phyloP scores from a whole-genome alignment of 2,113 vertebrate species.

The Ageneiosus marmoratus region DNA sequence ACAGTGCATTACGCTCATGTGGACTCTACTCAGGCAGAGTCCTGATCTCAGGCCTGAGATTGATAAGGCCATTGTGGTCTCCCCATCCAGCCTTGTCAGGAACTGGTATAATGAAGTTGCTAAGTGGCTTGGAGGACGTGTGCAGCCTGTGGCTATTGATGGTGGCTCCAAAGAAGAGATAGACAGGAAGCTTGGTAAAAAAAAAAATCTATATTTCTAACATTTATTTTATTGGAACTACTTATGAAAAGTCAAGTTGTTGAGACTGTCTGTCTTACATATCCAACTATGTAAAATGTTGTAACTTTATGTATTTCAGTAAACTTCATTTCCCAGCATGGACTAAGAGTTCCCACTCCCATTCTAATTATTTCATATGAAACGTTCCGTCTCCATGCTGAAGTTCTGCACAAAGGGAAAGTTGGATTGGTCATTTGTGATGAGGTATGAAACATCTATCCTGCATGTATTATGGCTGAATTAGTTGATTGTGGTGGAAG shows the following conservation, averaged over 20 bases:
- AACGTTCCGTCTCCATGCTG: constrained; percentile 89
- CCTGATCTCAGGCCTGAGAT: constrained; percentile 90
- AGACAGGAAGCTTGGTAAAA: constrained; percentile 82
- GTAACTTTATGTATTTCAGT: constrained; percentile 68
- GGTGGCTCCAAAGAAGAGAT: constrained; percentile 93
- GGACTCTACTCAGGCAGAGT: constrained; percentile 93
- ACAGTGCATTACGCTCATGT: constrained; percentile 92
- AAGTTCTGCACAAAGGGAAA: constrained; percentile 84
- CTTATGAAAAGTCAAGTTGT: not conserved
- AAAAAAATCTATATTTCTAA: not conserved
- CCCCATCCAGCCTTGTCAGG: constrained; percentile 93
- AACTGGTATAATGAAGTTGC: constrained; percentile 97
- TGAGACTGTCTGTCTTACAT: not conserved
- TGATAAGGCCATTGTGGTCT: constrained; percentile 91
- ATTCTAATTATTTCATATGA: constrained; percentile 97
- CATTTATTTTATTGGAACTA: not conserved
- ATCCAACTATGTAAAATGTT: not conserved
- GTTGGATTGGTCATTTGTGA: constrained; percentile 95
- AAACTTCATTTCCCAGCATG: constrained; percentile 87
- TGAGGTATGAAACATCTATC: constrained; percentile 75
- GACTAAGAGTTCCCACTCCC: constrained; percentile 83
- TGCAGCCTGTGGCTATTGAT: constrained; percentile 90
- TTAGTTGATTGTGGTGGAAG: too few relatives aligned
- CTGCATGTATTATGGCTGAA: not conserved
- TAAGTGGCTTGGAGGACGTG: constrained; percentile 91